Evolutionary conservation across 1,140 invertebrate species (phyloP).

Genomic region (Ceratosolen solmsi): DNA sequence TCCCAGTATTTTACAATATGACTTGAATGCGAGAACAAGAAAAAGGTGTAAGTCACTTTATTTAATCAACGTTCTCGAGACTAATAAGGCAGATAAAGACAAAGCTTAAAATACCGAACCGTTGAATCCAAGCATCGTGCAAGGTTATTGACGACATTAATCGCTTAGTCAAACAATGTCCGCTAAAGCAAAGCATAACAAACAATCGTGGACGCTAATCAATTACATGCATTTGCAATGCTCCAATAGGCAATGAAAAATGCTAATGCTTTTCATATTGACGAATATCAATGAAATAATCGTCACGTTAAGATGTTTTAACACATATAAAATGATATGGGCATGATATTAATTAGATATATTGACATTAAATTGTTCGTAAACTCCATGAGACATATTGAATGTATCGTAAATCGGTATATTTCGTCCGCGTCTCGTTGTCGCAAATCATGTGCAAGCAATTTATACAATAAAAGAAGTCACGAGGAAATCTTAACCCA

Average conservation of each 20-base stretch:
- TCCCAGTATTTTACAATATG: background rate
- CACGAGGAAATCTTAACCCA: too few species aligned
- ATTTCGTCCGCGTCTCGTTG: too few species aligned
- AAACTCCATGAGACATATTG: too few species aligned
- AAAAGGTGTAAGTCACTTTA: background rate
- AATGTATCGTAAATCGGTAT: too few species aligned
- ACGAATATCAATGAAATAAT: too few species aligned
- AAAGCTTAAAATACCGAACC: conserved; percentile 39
- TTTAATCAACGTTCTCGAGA: background rate
- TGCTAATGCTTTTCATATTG: background rate
- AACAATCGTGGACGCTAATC: background rate
- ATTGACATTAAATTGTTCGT: too few species aligned
- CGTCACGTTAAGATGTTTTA: too few species aligned
- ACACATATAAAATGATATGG: too few species aligned
- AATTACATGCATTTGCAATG: background rate
- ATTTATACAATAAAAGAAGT: too few species aligned
- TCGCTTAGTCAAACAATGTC: conserved; percentile 23
- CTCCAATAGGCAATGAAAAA: background rate
- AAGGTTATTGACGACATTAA: conserved; percentile 17
- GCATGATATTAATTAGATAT: too few species aligned
- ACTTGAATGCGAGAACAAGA: background rate
- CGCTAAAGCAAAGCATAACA: background rate
- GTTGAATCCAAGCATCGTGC: conserved; percentile 32
- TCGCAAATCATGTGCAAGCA: too few species aligned
- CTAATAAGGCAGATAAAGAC: conserved; percentile 31